Evolutionary conservation across 2,888 invertebrate genomes (phyloP).

Genomic region (Hirtodrosophila cameraria): DNA sequence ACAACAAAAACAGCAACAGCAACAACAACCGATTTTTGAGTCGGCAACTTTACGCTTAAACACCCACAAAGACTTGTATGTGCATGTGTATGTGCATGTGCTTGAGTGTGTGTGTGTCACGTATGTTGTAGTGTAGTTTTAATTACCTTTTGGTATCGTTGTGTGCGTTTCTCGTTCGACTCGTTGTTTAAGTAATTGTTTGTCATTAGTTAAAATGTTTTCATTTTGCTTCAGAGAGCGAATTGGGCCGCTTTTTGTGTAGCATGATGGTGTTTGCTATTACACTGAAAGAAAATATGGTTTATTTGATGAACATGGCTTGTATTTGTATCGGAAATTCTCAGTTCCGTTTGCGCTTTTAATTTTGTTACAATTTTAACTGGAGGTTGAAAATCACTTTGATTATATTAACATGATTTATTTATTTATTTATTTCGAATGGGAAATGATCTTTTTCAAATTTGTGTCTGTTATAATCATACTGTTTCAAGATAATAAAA

Average conservation of each 20-base stretch:
- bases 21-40: slow-evolving; percentile 66
- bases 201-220: slow-evolving; percentile 81
- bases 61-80: slow-evolving; percentile 41
- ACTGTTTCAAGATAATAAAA: too few relatives aligned
- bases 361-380: too few relatives aligned
- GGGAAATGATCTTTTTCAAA: too few relatives aligned
- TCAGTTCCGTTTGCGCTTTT: too few relatives aligned
- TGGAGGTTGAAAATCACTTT: too few relatives aligned
- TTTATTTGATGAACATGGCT: too few relatives aligned
- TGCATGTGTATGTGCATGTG: slow-evolving; percentile 4
- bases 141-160: slow-evolving; percentile 68
- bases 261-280: background rate
- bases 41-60: slow-evolving; percentile 72
- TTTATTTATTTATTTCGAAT: too few relatives aligned
- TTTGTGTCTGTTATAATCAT: too few relatives aligned
- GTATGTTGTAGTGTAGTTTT: slow-evolving; percentile 61
- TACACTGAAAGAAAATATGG: slow-evolving; percentile 34
- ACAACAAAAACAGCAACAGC: slow-evolving; percentile 40
- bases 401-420: too few relatives aligned
- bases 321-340: too few relatives aligned
- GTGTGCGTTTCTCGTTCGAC: slow-evolving; percentile 61
- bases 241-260: slow-evolving; percentile 38
- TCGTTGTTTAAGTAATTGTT: slow-evolving; percentile 80
- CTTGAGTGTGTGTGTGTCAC: slow-evolving; percentile 16
- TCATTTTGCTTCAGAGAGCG: slow-evolving; percentile 63